Evolutionary conservation across 2,888 invertebrate species (phyloP), one percentile per base, ranked within the genome.

Genomic region (Acanthosoma haemorrhoidale): DNA sequence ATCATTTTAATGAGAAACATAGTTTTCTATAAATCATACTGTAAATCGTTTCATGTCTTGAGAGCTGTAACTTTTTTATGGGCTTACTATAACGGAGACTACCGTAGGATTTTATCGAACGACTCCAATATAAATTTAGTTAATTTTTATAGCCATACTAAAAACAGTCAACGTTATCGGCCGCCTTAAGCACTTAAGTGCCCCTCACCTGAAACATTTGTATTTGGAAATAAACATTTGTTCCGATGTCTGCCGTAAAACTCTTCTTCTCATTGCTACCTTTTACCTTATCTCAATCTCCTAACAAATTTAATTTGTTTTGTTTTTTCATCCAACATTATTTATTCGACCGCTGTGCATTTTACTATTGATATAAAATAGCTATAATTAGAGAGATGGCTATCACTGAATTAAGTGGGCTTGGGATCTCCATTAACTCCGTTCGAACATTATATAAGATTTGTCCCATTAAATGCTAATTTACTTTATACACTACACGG

Each of bases 221-320:
- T 51, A 51, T 51, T 51, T 51, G 25, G 51, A 51, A 51, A 51
- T 51, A 51, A n/a, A 51, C 51, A 51, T 51, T 51, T 51, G 51
- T 51, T 25, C 51, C 25, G 11, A 13, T 1, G 6, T 25, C 51
- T 2, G 21, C 51, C 21, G 29, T 51, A 51, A 51, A 51, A 11
- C 3, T 51, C 18, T 51, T 18, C 51, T 25, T 13, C 25, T 51
- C 29, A 51, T 25, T 51, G 51, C 25, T 6, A 25, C 51, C 29
- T 2, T n/a, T n/a, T n/a, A n/a, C 25, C 51, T 51, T 51, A 51
- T 51, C 51, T 51, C 9, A 6, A n/a, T 25, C 51, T 29, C 11
- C 51, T n/a, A 2, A 21, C 51, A 51, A n/a, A 51, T 51, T 51
- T 51, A 51, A n/a, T n/a, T n/a, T n/a, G n/a, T n/a, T n/a, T n/a